A percentile compares a stretch with the other conserved stretches of the same genome.
Evolutionary conservation across 2,113 vertebrate species (phyloP).

Genomic region (Pelecanoides urinatrix): DNA sequence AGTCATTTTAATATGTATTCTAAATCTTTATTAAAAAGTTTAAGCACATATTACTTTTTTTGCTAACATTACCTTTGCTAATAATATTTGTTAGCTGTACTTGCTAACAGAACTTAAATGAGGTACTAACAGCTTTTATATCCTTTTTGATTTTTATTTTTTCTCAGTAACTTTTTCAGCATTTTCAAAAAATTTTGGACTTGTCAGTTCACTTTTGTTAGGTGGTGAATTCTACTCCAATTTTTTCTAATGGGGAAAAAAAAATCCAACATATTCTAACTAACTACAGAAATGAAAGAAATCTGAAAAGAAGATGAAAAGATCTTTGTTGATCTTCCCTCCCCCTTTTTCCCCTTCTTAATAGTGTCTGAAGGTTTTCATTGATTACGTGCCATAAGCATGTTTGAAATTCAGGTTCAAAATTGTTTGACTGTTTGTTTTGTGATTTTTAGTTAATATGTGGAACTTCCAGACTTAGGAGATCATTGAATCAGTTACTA

Average conservation of each 20-base stretch:
- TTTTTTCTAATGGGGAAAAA: background rate
- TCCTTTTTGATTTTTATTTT: background rate
- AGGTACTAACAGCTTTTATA: background rate
- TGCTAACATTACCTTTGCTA: background rate
- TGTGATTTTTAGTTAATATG: background rate
- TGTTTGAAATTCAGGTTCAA: background rate
- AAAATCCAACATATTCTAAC: background rate
- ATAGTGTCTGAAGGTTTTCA: background rate
- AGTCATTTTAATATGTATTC: background rate
- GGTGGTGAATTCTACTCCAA: background rate
- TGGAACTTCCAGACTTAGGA: background rate
- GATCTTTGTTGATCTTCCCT: background rate
- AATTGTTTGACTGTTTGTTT: background rate
- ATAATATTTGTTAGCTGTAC: background rate
- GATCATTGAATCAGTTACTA: background rate
- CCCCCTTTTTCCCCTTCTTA: background rate
- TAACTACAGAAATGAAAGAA: background rate
- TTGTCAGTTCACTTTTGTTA: background rate
- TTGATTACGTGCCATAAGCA: background rate
- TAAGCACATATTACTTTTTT: background rate
- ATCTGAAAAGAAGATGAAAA: background rate
- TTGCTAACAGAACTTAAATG: background rate
- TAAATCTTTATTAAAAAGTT: background rate
- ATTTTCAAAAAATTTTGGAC: background rate
- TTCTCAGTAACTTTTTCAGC: background rate